Evolutionary conservation across 2,797 vertebrate species (phyloP), one percentile per base, ranked within the genome.

Genomic region (Falco rusticolus): DNA sequence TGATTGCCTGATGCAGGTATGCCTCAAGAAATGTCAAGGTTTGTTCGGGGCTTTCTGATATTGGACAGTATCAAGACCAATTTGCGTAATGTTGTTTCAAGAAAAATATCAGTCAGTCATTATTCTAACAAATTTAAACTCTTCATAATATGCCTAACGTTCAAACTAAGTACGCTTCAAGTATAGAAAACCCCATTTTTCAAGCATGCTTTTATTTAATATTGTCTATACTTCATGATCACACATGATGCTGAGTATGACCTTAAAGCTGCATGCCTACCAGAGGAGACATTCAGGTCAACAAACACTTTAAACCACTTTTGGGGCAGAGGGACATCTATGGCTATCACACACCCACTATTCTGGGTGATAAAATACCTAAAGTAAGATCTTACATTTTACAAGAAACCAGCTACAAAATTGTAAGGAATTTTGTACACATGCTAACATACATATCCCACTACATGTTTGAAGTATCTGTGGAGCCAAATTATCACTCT

Each of bases 11-110:
- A 61, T 50, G 37, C 57, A 86, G 33, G 34, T 71, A 41, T 65
- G 50, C 45, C n/a, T 94, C 51, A 41, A 89, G 82, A 96, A 94
- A 85, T n/a, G 37, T 61, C 57, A 78, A 70, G 31, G 17, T 77
- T 89, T 83, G 37, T 85, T 74, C 60, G 48, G 17, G 13, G 1
- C 10, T 82, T 96, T 84, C 65, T 79, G 39, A n/a, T 76, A 63
- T 41, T 66, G 89, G 74, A 51, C 41, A 54, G 8, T 41, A 79
- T n/a, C 34, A 51, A 72, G 45, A 48, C 13, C 16, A 75, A 39
- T 17, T 65, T 84, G 19, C 33, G 76, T 84, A 65, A 81, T 0
- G 0, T 11, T 43, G 6, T 80, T 87, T 91, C 51, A 83, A 75
- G 47, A 89, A 89, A 82, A 88, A 50, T 65, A 84, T 13, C 14